Evolutionary conservation across 2,113 vertebrate genomes (phyloP), one percentile per base, ranked within the genome.

Genomic region (Chaetorhynchus papuensis): DNA sequence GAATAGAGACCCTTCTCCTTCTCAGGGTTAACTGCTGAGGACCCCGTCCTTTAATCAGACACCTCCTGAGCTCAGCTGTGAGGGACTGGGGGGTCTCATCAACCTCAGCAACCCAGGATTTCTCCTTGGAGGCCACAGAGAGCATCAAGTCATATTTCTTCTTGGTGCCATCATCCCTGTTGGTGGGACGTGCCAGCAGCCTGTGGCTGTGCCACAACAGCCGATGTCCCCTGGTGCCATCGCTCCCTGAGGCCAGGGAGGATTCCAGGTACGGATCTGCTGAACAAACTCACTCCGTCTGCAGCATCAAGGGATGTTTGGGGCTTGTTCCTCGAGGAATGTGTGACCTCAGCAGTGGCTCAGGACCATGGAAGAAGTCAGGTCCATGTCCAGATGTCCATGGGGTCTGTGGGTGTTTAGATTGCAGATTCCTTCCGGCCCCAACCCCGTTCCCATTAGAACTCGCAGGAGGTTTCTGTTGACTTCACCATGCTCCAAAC

Each of bases 371-470:
- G 23, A 66, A 60, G 64, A 41, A 35, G 30, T 52, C 60, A 60
- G 56, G 6, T 63, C 64, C 3, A 0, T 8, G 41, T 59, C 60
- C 91, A 84, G 87, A 28, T 91, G 87, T 74, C 60, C 7, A 0
- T 2, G 7, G 72, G 45, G 20, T 41, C 80, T n/a, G 68, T 61
- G 71, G 45, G 76, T 0, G 7, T 89, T 96, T 27, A 3, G 35
- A 35, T 6, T 85, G 53, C 41, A 54, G 81, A 75, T 54, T 91
- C 77, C 74, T 75, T 80, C 92, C 0, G 0, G 68, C 18, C 49
- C 80, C 39, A 23, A 1, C 10, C 60, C 53, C 0, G 2, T 11
- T 41, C 50, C 69, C 1, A 0, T 19, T 31, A 7, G 61, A 65
- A 33, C 27, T 39, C 0, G 0, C 22, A 6, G 81, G 81, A 93